Conservation (phyloP, 1,140 invertebrate species). For the Neodiprion virginianus region DNA sequence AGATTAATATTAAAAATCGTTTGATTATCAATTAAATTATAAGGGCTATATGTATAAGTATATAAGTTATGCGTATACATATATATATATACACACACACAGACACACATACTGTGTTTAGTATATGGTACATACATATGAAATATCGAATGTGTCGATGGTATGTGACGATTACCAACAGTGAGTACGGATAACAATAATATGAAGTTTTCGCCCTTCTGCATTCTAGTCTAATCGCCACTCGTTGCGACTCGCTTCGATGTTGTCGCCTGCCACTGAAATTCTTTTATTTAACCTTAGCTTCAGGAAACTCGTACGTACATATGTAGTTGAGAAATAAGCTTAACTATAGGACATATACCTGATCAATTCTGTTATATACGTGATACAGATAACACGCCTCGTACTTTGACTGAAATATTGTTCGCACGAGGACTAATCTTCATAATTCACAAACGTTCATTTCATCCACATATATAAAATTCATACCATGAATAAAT, state of each 20-base stretch:
- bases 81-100: no score
- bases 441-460: no score
- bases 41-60: neutral
- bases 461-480: no score
- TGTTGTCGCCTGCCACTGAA: slow-evolving; percentile 1
- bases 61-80: neutral
- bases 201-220: neutral
- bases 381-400: neutral
- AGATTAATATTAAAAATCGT: neutral
- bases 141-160: no score
- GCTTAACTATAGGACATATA: neutral
- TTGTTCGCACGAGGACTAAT: neutral
- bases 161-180: no score
- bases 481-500: no score
- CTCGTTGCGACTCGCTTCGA: neutral
- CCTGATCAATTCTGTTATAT: neutral
- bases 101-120: no score
- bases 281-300: neutral
- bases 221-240: neutral
- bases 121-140: no score
- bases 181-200: no score
- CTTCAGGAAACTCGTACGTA: neutral
- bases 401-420: slow-evolving; percentile 2
- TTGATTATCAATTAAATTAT: neutral
- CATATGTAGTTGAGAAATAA: neutral